Evolutionary conservation across 30 jellyfish, hydroid and myxozoan species (phyloP).

Genomic region (Aurelia aurita): DNA sequence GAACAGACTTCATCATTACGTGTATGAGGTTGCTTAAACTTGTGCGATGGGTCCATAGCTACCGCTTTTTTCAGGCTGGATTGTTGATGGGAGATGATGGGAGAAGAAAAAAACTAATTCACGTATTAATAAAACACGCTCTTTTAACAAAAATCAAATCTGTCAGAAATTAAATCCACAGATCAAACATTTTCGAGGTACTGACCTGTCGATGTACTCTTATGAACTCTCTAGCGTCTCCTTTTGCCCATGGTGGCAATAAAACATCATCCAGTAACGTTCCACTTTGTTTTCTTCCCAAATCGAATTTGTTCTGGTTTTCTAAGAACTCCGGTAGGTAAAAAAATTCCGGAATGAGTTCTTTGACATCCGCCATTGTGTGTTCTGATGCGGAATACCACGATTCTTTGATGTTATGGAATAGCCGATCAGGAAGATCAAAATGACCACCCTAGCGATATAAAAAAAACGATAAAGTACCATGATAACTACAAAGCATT

Average conservation of each 20-base stretch:
- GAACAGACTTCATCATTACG: too few relatives aligned
- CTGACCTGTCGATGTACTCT: constrained; percentile 93
- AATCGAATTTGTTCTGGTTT: constrained; percentile 83
- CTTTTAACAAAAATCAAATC: too few relatives aligned
- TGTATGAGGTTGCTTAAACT: too few relatives aligned
- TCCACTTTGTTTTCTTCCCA: constrained; percentile 96
- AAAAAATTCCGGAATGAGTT: constrained; percentile 97
- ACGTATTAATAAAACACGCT: too few relatives aligned
- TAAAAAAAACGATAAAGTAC: too few relatives aligned
- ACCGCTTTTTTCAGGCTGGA: too few relatives aligned
- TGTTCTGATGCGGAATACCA: constrained; percentile 96
- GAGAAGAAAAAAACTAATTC: too few relatives aligned
- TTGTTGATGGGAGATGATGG: too few relatives aligned
- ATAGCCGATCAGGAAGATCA: constrained; percentile 96
- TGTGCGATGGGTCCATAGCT: too few relatives aligned
- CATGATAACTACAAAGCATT: too few relatives aligned
- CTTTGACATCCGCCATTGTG: constrained; percentile 97
- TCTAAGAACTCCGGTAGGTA: constrained; percentile 92
- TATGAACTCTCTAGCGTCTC: constrained; percentile 93
- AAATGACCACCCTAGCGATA: constrained; percentile 99
- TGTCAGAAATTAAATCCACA: too few relatives aligned
- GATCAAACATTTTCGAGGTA: background rate
- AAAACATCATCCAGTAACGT: constrained; percentile 80
- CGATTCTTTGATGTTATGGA: constrained; percentile 91
- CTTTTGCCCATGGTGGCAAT: constrained; percentile 98